These are phyloP conservation scores for Mythimna impura DNA, from an alignment of 2,888 invertebrate genomes.

Conservation along the genomic window DNA sequence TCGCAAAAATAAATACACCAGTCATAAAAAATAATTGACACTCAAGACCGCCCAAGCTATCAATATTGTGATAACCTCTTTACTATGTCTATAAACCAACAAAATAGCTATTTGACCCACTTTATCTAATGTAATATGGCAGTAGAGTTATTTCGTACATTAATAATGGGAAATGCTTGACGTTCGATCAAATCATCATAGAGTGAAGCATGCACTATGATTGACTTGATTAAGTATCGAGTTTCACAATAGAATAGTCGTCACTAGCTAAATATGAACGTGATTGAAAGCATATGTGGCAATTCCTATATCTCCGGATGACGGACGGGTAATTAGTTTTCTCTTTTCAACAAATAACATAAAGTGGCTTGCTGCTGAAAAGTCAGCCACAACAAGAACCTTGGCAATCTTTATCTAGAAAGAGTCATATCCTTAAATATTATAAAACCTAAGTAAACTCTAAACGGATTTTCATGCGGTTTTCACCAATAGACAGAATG, in stretches of 20 bases:
- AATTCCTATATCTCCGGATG: slow-evolving; percentile 9
- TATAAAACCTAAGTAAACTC: too few relatives aligned
- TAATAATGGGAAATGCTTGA: slow-evolving; percentile 48
- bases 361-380: too few relatives aligned
- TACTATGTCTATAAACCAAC: slow-evolving; percentile 71
- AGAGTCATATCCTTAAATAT: too few relatives aligned
- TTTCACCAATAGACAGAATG: too few relatives aligned
- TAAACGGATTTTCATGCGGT: too few relatives aligned
- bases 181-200: slow-evolving; percentile 47
- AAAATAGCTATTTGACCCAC: slow-evolving; percentile 66
- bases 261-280: slow-evolving; percentile 5
- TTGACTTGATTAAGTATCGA: slow-evolving; percentile 49
- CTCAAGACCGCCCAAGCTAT: slow-evolving; percentile 72
- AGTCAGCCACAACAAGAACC: too few relatives aligned
- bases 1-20: slow-evolving; percentile 69
- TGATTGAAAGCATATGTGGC: slow-evolving; percentile 19
- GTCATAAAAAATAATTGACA: slow-evolving; percentile 79
- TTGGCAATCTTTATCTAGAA: too few relatives aligned
- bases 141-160: slow-evolving; percentile 42
- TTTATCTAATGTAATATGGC: slow-evolving; percentile 59
- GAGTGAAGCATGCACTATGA: slow-evolving; percentile 40
- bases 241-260: slow-evolving; percentile 8
- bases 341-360: not conserved
- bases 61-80: slow-evolving; percentile 76
- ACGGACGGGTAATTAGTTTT: slow-evolving; percentile 7